These are phyloP conservation scores for Cyprichromis sp. DNA, from an alignment of 2,113 vertebrate species.

Conservation along the genomic window DNA sequence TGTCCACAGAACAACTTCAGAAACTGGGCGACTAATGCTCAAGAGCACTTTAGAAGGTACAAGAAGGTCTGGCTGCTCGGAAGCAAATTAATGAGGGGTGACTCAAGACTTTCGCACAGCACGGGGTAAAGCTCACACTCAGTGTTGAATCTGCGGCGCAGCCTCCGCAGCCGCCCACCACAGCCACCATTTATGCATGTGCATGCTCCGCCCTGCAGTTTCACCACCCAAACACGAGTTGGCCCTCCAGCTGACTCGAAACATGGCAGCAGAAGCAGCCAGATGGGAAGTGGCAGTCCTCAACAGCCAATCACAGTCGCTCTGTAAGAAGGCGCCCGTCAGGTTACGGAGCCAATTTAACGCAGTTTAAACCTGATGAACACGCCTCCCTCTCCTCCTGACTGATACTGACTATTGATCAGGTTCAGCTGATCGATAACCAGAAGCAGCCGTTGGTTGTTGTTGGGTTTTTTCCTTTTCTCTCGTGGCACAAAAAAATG, in stretches of 20 bases:
- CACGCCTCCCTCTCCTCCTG: neutral
- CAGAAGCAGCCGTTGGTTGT: neutral
- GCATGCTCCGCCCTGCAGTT: neutral
- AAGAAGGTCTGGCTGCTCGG: neutral
- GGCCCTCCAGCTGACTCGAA: neutral
- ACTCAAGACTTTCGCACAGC: neutral
- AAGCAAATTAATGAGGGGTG: neutral
- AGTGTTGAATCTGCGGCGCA: fast-evolving
- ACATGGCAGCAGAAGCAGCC: neutral
- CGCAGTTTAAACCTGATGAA: neutral
- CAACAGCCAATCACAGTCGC: neutral
- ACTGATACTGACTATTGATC: neutral
- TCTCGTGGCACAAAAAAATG: neutral
- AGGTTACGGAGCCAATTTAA: neutral
- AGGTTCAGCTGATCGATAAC: neutral
- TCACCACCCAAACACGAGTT: neutral
- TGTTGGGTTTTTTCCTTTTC: neutral
- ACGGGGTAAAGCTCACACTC: neutral
- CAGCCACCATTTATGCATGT: neutral
- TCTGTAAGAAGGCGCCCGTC: neutral
- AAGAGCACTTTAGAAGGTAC: neutral
- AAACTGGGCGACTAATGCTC: neutral
- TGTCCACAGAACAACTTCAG: neutral
- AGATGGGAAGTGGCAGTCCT: neutral
- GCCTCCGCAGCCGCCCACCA: neutral